Evolutionary conservation across 2,888 invertebrate species (phyloP).

Genomic region (Agrochola lychnidis): DNA sequence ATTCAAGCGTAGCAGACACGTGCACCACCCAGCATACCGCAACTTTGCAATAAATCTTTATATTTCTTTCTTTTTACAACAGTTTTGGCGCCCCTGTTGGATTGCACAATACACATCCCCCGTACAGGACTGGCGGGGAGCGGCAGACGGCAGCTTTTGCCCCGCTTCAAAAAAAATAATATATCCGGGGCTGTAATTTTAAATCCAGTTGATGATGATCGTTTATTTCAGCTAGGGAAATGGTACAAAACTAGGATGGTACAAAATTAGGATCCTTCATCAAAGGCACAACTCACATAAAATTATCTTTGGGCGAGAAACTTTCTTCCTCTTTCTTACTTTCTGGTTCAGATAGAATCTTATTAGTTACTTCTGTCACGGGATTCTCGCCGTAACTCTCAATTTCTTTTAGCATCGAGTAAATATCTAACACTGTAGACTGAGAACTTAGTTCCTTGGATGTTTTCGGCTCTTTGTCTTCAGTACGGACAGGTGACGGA

Average conservation of each 20-base stretch:
- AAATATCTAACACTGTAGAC: conserved; percentile 87
- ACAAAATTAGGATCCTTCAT: conserved; percentile 2
- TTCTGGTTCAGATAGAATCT: conserved; percentile 68
- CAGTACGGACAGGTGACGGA: conserved; percentile 27
- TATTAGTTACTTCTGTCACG: conserved; percentile 73
- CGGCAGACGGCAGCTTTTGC: too few relatives aligned
- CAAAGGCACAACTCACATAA: conserved; percentile 79
- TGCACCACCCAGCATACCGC: too few relatives aligned
- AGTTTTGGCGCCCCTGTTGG: too few relatives aligned
- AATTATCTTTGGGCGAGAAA: conserved; percentile 83
- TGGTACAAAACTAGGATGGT: conserved; percentile 1
- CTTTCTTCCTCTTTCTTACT: conserved; percentile 73
- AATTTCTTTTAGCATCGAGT: conserved; percentile 89
- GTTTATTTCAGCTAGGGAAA: not conserved
- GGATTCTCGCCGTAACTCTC: conserved; percentile 87
- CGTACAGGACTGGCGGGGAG: too few relatives aligned
- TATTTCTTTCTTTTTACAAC: too few relatives aligned
- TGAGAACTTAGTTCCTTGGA: conserved; percentile 78
- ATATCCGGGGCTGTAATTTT: not conserved
- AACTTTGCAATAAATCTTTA: too few relatives aligned
- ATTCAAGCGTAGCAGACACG: too few relatives aligned
- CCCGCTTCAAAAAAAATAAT: too few relatives aligned
- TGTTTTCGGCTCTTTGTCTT: conserved; percentile 68
- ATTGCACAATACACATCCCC: too few relatives aligned
- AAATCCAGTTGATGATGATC: not conserved